Evolutionary conservation across 2,113 vertebrate genomes (phyloP).

Genomic region (Pitta sordida): DNA sequence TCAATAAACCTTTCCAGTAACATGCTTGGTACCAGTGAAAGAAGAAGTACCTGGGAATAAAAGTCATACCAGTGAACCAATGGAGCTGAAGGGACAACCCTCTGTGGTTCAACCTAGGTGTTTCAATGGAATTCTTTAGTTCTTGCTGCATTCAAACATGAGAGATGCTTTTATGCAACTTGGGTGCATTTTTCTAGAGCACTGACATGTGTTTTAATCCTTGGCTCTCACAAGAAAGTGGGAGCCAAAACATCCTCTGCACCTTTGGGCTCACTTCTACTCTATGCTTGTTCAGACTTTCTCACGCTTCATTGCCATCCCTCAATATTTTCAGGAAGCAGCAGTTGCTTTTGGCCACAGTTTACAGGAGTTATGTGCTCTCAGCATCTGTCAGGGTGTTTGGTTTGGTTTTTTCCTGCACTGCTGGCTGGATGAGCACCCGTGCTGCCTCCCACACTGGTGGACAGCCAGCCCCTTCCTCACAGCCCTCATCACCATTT

Average conservation of each 20-base stretch:
- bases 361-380: not conserved
- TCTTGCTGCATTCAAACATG: not conserved
- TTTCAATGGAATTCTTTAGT: not conserved
- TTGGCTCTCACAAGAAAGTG: not conserved
- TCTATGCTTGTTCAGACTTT: not conserved
- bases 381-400: not conserved
- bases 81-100: not conserved
- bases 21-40: not conserved
- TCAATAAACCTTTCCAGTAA: not conserved
- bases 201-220: accelerated
- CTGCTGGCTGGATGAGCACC: not conserved
- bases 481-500: not conserved
- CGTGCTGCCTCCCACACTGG: accelerated
- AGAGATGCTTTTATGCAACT: not conserved
- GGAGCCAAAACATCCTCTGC: not conserved
- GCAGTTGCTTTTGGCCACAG: not conserved
- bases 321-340: not conserved
- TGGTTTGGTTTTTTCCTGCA: not conserved
- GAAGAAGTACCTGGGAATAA: not conserved
- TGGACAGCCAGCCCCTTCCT: not conserved
- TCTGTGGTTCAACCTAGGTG: accelerated
- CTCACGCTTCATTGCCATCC: not conserved
- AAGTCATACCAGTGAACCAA: not conserved
- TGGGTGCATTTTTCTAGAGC: not conserved
- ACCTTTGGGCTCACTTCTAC: not conserved